A percentile compares a stretch with the other conserved stretches of the same genome.
These are phyloP conservation scores for Nothocercus julius DNA, from an alignment of 2,113 vertebrate genomes.

Conservation along the genomic window DNA sequence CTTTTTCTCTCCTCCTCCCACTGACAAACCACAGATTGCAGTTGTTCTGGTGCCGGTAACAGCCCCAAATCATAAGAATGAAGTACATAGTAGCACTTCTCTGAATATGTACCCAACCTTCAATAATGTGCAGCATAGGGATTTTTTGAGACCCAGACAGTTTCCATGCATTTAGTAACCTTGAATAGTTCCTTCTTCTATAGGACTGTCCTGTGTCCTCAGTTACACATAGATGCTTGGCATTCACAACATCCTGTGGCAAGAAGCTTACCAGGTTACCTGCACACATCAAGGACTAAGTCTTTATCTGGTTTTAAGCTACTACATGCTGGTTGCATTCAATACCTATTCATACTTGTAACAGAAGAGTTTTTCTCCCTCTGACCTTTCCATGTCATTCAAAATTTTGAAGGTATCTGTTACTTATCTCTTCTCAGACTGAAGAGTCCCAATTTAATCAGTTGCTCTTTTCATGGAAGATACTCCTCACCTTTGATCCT, in stretches of 20 bases:
- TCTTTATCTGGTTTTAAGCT: background rate
- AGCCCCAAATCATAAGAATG: background rate
- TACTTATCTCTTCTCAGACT: background rate
- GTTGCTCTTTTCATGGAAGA: background rate
- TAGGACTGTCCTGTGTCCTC: background rate
- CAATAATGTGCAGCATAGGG: background rate
- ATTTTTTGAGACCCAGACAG: background rate
- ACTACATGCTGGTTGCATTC: background rate
- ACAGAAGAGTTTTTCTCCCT: background rate
- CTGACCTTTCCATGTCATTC: background rate
- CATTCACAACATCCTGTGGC: background rate
- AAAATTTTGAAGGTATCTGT: background rate
- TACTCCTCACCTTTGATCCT: background rate
- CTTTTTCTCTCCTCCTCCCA: background rate
- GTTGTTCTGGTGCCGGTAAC: background rate
- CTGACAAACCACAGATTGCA: background rate
- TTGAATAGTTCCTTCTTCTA: background rate
- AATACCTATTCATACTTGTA: background rate
- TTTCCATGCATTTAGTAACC: background rate
- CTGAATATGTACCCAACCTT: background rate
- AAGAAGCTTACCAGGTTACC: constrained; percentile 21
- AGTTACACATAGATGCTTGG: background rate
- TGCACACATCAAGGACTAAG: constrained; percentile 39
- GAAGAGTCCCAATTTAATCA: background rate
- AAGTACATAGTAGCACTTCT: background rate